These are phyloP conservation scores for Chironomus tepperi DNA, from an alignment of 1,140 invertebrate species.

Conservation along the genomic window DNA sequence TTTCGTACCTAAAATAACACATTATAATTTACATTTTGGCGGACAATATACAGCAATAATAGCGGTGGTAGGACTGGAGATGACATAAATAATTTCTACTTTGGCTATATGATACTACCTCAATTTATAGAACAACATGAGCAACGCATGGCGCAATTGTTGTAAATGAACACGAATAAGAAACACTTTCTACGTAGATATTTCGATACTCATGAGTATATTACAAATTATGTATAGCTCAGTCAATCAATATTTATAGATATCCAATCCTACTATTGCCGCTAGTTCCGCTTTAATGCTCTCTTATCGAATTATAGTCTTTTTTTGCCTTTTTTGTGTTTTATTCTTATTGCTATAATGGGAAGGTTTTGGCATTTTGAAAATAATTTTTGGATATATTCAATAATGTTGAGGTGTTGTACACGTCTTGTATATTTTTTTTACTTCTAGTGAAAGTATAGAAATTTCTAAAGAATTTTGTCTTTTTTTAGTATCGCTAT, in stretches of 20 bases:
- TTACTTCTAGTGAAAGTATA: too few species aligned
- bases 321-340: not conserved
- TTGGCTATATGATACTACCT: not conserved
- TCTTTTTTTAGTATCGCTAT: too few species aligned
- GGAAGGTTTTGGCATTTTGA: too few species aligned
- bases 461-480: too few species aligned
- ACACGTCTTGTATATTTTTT: too few species aligned
- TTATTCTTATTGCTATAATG: not conserved
- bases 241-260: not conserved
- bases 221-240: not conserved
- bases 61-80: not conserved
- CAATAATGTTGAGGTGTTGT: too few species aligned
- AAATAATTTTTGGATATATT: too few species aligned
- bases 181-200: not conserved
- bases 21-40: too few species aligned
- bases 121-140: not conserved
- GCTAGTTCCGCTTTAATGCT: constrained; percentile 3
- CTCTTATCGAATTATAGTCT: constrained; percentile 13
- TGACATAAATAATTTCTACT: constrained; percentile 7
- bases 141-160: too few species aligned
- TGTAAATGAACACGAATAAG: too few species aligned
- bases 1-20: too few species aligned
- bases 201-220: not conserved
- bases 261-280: constrained; percentile 3
- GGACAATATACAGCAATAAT: not conserved